phyloP scores from a whole-genome alignment of 2,888 invertebrate species.

The Acanthacorydalis orientalis region DNA sequence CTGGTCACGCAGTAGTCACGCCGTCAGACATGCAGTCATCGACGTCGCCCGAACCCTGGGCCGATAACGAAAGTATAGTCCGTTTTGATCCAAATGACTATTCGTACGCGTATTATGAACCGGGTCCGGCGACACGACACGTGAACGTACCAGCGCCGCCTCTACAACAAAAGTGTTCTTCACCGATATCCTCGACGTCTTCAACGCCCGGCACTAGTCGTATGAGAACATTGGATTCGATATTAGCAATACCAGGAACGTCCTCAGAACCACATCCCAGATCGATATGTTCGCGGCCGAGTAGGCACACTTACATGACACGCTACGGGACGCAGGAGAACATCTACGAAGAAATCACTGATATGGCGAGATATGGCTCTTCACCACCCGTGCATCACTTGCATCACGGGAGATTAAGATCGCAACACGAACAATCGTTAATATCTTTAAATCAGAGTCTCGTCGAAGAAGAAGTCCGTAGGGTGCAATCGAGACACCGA shows the following conservation, averaged over 20 bases:
- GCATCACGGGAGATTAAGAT: constrained; percentile 6
- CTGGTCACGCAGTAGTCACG: constrained; percentile 31
- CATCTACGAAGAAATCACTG: constrained; percentile 65
- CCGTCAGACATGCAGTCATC: constrained; percentile 28
- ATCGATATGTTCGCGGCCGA: constrained; percentile 20
- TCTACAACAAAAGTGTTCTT: constrained; percentile 22
- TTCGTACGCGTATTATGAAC: constrained; percentile 71
- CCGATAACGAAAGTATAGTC: constrained; percentile 15
- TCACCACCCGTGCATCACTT: constrained; percentile 12
- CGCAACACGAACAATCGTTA: constrained; percentile 33
- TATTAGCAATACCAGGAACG: constrained; percentile 8
- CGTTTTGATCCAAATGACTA: constrained; percentile 37
- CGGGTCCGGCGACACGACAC: constrained; percentile 40
- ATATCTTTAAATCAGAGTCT: constrained; percentile 53
- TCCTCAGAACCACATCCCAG: neutral
- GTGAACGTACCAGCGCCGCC: constrained; percentile 49
- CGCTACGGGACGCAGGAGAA: constrained; percentile 74
- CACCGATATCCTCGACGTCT: constrained; percentile 17
- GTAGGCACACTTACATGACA: constrained; percentile 54
- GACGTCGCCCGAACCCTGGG: constrained; percentile 17
- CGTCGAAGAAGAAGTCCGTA: constrained; percentile 67
- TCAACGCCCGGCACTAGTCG: constrained; percentile 22
- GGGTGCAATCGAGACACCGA: constrained; percentile 68
- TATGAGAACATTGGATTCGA: constrained; percentile 4
- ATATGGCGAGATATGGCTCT: constrained; percentile 26